Evolutionary conservation across 2,888 invertebrate genomes (phyloP), one percentile per base, ranked within the genome.

Genomic region (Choreutis nemorana): DNA sequence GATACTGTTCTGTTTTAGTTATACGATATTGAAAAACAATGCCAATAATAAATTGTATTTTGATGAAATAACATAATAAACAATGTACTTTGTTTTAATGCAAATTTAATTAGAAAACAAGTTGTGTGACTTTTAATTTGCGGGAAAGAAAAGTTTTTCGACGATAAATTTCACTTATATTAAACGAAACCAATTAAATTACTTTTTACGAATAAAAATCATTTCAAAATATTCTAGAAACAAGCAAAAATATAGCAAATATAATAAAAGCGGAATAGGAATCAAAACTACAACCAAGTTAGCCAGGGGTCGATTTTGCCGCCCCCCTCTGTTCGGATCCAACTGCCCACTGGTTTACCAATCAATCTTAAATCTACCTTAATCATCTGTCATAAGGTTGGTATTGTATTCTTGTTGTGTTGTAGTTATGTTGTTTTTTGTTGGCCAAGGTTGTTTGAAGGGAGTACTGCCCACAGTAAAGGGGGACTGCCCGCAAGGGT

Each of bases 401-500:
- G 37, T 5, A 23, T 52, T 55, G 57, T 2, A 32, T 5, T 25
- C 44, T 42, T 13, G 12, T 8, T 23, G 15, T 24, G n/a, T 15
- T 22, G 55, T 36, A 41, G 57, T 56, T 71, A 53, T 45, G 52
- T 55, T 65, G 68, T 70, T 72, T 64, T 72, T 65, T 60, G 58
- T 45, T 54, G 44, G 42, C 40, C 40, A 39, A 47, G 51, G 60
- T 57, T 58, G 55, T 58, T 58, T 61, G 54, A 61, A 61, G 72
- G 78, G 73, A 65, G 73, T 55, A 71, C 75, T 78, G 77, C 75
- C 75, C 75, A 75, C 63, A 57, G 59, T 48, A 51, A 63, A 73
- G 75, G 73, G 57, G 71, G 54, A 72, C 72, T 72, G 77, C 53
- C 77, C 78, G 73, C 71, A 77, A 73, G 77, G 75, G 68, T 68